These are phyloP conservation scores for Marmota monax DNA, from an alignment of 2,113 vertebrate species.

Conservation along the genomic window DNA sequence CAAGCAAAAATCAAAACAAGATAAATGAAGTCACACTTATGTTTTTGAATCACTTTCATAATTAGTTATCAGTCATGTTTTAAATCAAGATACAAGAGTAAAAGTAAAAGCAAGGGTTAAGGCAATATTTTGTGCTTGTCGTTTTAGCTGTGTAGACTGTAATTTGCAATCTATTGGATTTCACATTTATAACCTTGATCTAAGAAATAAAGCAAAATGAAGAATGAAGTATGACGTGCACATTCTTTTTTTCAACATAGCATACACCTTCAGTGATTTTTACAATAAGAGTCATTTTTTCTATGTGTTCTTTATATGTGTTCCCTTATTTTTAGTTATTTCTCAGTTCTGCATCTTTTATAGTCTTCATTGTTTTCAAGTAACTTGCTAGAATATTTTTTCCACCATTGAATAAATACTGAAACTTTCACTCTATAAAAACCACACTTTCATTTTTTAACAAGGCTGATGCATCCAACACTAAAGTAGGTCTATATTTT, in stretches of 20 bases:
- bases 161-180: slow-evolving; percentile 36
- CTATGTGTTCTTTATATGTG: neutral
- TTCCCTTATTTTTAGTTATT: slow-evolving; percentile 22
- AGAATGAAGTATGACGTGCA: neutral
- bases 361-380: slow-evolving; percentile 5
- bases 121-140: neutral
- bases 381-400: neutral
- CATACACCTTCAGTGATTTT: neutral
- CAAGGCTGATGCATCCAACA: neutral
- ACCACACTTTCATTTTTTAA: neutral
- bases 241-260: neutral
- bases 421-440: neutral
- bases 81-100: neutral
- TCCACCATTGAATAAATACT: neutral
- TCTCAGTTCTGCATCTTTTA: slow-evolving; percentile 33
- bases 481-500: neutral
- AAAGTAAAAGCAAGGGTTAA: neutral
- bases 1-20: neutral
- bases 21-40: neutral
- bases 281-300: neutral
- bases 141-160: neutral
- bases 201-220: slow-evolving; percentile 46
- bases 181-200: slow-evolving; percentile 50
- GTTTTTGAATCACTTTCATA: neutral
- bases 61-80: neutral